Evolutionary conservation across 92 coral and sea anemone genomes (phyloP).

Genomic region (Montipora capitata): DNA sequence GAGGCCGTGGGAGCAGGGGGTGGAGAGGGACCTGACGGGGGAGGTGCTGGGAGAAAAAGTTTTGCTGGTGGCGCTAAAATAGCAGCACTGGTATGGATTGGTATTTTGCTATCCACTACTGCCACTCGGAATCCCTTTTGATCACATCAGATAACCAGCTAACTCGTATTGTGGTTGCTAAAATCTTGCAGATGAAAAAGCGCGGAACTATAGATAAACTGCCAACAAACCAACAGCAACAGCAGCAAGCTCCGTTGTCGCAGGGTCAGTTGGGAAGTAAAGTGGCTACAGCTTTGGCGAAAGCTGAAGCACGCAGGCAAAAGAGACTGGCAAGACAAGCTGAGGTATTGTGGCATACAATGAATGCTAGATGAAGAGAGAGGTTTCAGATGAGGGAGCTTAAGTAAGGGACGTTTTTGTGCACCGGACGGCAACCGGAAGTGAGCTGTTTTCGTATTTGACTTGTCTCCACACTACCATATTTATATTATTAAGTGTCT

Average conservation of each 20-base stretch:
- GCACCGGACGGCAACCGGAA: too few species aligned
- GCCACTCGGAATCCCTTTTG: not conserved
- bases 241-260: slow-evolving; percentile 75
- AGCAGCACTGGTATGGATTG: slow-evolving; percentile 49
- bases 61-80: slow-evolving; percentile 27
- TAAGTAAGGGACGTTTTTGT: too few species aligned
- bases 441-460: too few species aligned
- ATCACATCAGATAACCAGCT: not conserved
- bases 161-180: not conserved
- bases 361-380: not conserved
- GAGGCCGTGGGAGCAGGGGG: slow-evolving; percentile 78
- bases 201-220: slow-evolving; percentile 50
- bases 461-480: too few species aligned
- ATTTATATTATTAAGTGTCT: too few species aligned
- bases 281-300: slow-evolving; percentile 96
- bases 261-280: slow-evolving; percentile 98
- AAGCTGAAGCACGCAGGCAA: slow-evolving; percentile 94
- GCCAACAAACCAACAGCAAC: slow-evolving; percentile 48
- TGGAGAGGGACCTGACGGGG: slow-evolving; percentile 84
- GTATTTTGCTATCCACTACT: not conserved
- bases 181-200: slow-evolving; percentile 26
- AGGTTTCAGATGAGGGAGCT: not conserved
- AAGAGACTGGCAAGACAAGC: slow-evolving; percentile 95
- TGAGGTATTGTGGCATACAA: slow-evolving; percentile 68
- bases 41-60: slow-evolving; percentile 53